Conservation (phyloP, 2,888 invertebrate species). For the Bombylius discolor region DNA sequence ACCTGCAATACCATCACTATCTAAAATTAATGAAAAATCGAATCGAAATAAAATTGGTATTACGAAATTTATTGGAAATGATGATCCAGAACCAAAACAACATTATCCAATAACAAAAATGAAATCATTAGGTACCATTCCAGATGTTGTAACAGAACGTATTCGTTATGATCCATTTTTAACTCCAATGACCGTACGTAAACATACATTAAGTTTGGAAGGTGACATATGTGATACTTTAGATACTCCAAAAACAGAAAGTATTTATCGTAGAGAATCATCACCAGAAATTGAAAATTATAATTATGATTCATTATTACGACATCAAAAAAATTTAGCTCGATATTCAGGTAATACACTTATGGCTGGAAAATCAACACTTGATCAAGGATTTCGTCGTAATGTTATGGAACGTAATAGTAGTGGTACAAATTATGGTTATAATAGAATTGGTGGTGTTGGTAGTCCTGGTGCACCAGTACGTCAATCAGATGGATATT, state of each 20-base stretch:
- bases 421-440: background rate
- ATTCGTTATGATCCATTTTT: slow-evolving; percentile 33
- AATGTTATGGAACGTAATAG: background rate
- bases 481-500: slow-evolving; percentile 24
- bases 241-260: background rate
- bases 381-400: background rate
- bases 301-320: background rate
- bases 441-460: background rate
- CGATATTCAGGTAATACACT: too few species aligned
- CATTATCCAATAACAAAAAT: slow-evolving; percentile 35
- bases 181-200: slow-evolving; percentile 31
- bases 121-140: slow-evolving; percentile 36
- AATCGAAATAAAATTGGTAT: slow-evolving; percentile 34
- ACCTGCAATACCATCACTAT: background rate
- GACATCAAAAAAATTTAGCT: too few species aligned
- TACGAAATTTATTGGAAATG: slow-evolving; percentile 35
- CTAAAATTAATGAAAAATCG: slow-evolving; percentile 22
- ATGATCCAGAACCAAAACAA: slow-evolving; percentile 19
- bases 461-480: slow-evolving; percentile 15
- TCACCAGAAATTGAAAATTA: background rate
- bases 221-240: background rate
- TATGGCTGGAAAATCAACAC: background rate
- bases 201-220: slow-evolving; percentile 17
- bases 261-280: background rate
- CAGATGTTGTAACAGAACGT: slow-evolving; percentile 32